phyloP scores from a whole-genome alignment of 2,797 vertebrate species.

The Podargus strigoides region DNA sequence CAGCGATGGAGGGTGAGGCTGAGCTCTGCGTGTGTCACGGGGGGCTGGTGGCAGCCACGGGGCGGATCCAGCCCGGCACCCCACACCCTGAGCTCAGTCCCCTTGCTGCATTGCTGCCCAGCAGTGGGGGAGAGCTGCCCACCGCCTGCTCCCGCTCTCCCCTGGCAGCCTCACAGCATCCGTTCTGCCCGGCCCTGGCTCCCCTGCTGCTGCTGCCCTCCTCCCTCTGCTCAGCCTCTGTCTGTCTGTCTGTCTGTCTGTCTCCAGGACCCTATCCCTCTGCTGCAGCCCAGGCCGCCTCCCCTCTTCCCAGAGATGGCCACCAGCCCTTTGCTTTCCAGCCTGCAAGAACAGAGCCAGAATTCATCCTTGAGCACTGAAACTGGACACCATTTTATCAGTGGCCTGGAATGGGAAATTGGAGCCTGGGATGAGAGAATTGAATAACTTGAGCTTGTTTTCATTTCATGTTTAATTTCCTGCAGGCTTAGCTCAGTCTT shows the following conservation, averaged over 20 bases:
- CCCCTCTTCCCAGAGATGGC: not conserved
- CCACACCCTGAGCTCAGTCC: not conserved
- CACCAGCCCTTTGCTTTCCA: slow-evolving; percentile 21
- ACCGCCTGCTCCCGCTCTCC: not conserved
- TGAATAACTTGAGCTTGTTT: slow-evolving; percentile 87
- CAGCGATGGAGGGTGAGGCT: not conserved
- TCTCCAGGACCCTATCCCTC: not conserved
- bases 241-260: not conserved
- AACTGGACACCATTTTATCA: slow-evolving; percentile 80
- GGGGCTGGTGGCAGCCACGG: not conserved
- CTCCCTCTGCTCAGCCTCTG: not conserved
- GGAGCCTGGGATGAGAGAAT: slow-evolving; percentile 83
- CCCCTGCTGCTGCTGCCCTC: not conserved
- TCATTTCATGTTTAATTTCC: slow-evolving; percentile 98
- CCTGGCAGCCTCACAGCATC: not conserved
- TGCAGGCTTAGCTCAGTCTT: slow-evolving; percentile 87
- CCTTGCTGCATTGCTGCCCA: not conserved
- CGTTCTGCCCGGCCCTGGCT: not conserved
- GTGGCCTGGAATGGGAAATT: slow-evolving; percentile 79
- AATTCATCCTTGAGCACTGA: slow-evolving; percentile 64
- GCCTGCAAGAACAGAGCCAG: slow-evolving; percentile 58
- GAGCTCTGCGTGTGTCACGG: accelerated
- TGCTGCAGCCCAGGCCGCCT: not conserved
- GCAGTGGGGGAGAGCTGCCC: not conserved
- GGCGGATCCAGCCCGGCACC: not conserved